Base-by-base conservation (phyloP, 92 coral and sea anemone species). In the Phenganax marumi region DNA sequence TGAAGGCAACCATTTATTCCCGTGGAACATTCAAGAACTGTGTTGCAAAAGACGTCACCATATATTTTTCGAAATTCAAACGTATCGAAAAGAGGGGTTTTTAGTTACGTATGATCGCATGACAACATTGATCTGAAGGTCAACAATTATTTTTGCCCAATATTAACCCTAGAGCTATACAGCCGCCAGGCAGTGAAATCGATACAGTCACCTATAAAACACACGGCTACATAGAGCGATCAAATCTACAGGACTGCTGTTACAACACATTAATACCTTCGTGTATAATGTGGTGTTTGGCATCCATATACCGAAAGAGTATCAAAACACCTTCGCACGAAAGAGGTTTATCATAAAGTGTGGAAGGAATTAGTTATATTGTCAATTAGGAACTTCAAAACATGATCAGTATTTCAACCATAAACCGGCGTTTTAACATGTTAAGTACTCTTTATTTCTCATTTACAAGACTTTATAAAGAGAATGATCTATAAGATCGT, bases 121-220 rank as follows among this genome's bases (percentile, higher is more conserved):
- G 72, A 66, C 25, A 2, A 23, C 49, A 14, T 14, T 24, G 14
- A 19, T 10, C 12, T 48, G 68, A 56, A 24, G 64, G 68, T 76
- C 81, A 76, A 74, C 79, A 52, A 74, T 52, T 39, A 52, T 47
- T 23, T 47, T 50, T 52, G 23, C 81, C 7, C 25, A 66, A 66
- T 66, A 66, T 33, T 66, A 66, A 66, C 72, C 72, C 72, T 49
- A 3, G 14, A 49, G 72, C 72, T 66, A 66, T 66, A 24, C 18
- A 66, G n/a, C 12, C 26, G 33, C 6, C 8, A 7, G 43, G 12
- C 50, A 25, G 17, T 66, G 72, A 66, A 66, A 66, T 66, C 12
- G 72, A 66, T 66, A 66, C 70, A 25, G 49, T 19, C 72, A 18
- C 49, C 49, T 66, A 49, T 22, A 64, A 64, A 66, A 47, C 23